Evolutionary conservation across 2,888 invertebrate genomes (phyloP).

Genomic region (Neoaliturus tenellus): DNA sequence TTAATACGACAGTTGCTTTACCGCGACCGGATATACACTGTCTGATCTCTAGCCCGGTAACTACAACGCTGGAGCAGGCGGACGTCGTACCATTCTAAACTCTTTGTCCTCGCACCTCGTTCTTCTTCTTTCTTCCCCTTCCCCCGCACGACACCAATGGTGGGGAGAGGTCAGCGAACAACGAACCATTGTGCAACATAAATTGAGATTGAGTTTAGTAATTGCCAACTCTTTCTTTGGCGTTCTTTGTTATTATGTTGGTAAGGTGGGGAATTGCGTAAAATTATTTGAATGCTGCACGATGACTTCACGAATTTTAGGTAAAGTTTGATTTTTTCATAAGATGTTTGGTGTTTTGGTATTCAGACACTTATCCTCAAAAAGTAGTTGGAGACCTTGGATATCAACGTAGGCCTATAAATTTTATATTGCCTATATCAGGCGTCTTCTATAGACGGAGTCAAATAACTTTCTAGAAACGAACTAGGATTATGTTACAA

Average conservation of each 20-base stretch:
- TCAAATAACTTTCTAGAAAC: too few species aligned
- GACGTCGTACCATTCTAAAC: not conserved
- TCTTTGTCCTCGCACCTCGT: conserved; percentile 21
- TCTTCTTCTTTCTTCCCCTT: not conserved
- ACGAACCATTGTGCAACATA: not conserved
- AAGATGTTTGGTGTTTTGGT: too few species aligned
- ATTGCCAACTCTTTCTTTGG: not conserved
- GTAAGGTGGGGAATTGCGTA: not conserved
- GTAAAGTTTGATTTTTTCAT: too few species aligned
- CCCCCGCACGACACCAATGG: not conserved
- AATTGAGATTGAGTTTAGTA: not conserved
- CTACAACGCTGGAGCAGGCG: conserved; percentile 1
- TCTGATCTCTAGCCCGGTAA: not conserved
- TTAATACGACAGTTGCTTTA: too few species aligned
- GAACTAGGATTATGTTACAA: too few species aligned
- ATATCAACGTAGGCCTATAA: too few species aligned
- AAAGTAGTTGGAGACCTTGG: too few species aligned
- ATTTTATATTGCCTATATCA: too few species aligned
- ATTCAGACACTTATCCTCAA: too few species aligned
- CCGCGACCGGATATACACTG: too few species aligned
- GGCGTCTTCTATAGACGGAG: too few species aligned
- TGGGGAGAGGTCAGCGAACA: conserved; percentile 22
- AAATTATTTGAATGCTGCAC: not conserved
- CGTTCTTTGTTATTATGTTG: not conserved
- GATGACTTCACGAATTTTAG: too few species aligned